Percentiles rank a stretch among this genome's conserved stretches.
phyloP scores from a whole-genome alignment of 1,140 invertebrate genomes.

The Panagrolaimus sp. region DNA sequence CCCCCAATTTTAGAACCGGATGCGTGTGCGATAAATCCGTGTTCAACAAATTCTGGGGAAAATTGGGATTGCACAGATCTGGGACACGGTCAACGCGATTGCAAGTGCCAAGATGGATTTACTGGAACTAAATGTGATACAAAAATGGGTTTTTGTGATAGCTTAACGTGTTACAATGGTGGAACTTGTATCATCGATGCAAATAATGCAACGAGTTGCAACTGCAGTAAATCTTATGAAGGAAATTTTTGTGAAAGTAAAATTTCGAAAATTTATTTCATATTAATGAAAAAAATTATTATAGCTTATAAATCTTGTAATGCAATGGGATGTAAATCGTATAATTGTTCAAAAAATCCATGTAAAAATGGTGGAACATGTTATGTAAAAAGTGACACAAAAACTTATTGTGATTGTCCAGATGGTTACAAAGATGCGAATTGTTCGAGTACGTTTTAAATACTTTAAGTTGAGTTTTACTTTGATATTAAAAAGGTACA shows the following conservation, averaged over 20 bases:
- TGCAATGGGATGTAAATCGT: background rate
- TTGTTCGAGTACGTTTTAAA: background rate
- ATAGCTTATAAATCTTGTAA: background rate
- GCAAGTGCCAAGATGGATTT: background rate
- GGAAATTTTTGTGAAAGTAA: background rate
- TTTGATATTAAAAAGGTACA: too few species aligned
- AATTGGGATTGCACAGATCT: background rate
- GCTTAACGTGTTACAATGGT: background rate
- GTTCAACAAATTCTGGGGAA: background rate
- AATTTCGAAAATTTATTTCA: background rate
- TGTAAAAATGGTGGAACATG: conserved; percentile 14
- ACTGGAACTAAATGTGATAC: background rate
- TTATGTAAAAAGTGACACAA: background rate
- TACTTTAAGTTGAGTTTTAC: background rate
- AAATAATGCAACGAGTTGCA: background rate
- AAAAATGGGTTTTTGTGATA: background rate
- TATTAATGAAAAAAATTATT: background rate
- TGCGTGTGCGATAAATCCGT: background rate
- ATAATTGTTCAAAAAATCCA: background rate
- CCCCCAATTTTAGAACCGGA: background rate
- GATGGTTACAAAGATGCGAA: background rate
- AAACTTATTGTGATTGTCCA: background rate
- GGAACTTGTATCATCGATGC: background rate
- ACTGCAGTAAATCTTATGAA: background rate
- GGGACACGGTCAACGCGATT: background rate